Evolutionary conservation across 2,113 vertebrate species (phyloP), one percentile per base, ranked within the genome.

Genomic region (Probosciger aterrimus): DNA sequence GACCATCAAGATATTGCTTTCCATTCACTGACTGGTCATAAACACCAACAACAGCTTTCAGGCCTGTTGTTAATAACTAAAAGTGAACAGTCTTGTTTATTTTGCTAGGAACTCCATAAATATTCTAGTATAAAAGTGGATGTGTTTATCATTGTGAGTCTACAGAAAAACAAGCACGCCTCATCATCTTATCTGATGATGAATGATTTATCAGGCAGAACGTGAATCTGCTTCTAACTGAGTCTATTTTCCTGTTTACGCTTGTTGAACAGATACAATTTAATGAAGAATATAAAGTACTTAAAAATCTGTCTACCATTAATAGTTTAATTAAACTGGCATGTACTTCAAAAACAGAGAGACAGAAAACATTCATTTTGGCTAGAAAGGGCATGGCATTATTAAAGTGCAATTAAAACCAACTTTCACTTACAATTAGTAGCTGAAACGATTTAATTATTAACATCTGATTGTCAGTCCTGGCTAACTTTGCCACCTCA

Each of bases 311-410:
- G 88, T 97, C 98, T 98, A 95, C 97, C 97, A 98, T 98, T 98
- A 98, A 98, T 98, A 98, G 97, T 98, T 98, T 98, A 98, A 98
- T 98, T 98, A 98, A 98, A 98, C 91, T 97, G 97, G 97, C 96
- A 95, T 97, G 97, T 97, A 97, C 98, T 98, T 98, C 98, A 98
- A 97, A 98, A 97, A 95, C 93, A 97, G 96, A 97, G 97, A 28
- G 88, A 98, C 83, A 96, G 97, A 98, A 98, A 98, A 97, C 97
- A 98, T 98, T 98, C 93, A 97, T 97, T 98, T 98, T 97, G 95
- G 97, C 97, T 98, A 97, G 96, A 98, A 98, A 98, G 98, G 98
- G 96, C 98, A 98, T 96, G 97, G 94, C 97, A 98, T 98, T 98
- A 98, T 98, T 98, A 98, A 98, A 98, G 95, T 96, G 95, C 97